Conservation (phyloP, 2,888 invertebrate species). For the Protula sp. region DNA sequence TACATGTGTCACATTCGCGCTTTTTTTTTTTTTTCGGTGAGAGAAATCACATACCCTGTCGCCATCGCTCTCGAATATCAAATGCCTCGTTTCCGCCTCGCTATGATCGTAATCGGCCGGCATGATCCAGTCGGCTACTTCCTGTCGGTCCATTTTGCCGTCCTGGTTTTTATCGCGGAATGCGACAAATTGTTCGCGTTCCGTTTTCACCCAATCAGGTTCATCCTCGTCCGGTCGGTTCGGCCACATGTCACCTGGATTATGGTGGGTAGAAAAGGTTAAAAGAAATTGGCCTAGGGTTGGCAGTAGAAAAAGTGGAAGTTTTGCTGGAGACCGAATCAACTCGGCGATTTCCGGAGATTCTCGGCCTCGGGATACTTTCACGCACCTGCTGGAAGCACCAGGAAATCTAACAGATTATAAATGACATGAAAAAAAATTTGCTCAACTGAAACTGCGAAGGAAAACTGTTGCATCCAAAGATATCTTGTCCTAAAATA, state of each 20-base stretch:
- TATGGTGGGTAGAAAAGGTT: not conserved
- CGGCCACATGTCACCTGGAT: slow-evolving; percentile 79
- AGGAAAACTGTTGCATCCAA: no score
- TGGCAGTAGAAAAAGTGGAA: not conserved
- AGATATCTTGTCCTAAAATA: no score
- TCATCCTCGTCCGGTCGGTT: slow-evolving; percentile 63
- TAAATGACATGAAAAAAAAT: no score
- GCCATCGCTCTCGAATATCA: slow-evolving; percentile 87
- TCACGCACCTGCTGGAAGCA: no score
- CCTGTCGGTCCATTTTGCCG: slow-evolving; percentile 77
- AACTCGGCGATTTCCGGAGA: no score
- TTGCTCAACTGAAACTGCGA: no score
- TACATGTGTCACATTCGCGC: no score
- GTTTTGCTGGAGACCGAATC: not conserved
- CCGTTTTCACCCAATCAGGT: slow-evolving; percentile 93
- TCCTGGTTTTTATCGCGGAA: slow-evolving; percentile 78
- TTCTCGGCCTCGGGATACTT: no score
- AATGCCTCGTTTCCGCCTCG: slow-evolving; percentile 90
- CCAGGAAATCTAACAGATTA: no score
- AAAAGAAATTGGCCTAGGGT: not conserved
- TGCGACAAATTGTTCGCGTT: slow-evolving; percentile 81
- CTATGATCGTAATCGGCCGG: slow-evolving; percentile 96
- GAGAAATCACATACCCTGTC: slow-evolving; percentile 68
- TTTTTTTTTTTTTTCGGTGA: no score
- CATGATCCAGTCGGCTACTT: slow-evolving; percentile 82